phyloP scores from a whole-genome alignment of 2,797 vertebrate species.

The Sarcophilus harrisii region DNA sequence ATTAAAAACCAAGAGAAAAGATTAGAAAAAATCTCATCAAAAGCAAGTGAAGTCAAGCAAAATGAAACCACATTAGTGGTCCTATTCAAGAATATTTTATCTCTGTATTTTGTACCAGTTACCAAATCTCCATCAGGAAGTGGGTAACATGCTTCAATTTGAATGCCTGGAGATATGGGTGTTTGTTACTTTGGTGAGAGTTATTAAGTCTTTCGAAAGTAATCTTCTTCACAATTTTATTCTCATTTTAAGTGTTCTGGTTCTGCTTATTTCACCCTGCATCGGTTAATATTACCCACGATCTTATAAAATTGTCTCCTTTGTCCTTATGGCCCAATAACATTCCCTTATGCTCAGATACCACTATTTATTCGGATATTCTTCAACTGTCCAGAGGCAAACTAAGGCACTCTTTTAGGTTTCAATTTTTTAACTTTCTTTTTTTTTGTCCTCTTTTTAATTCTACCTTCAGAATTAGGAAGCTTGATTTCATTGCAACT shows the following conservation, averaged over 20 bases:
- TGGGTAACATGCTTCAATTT: background rate
- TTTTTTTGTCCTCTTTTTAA: background rate
- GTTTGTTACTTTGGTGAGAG: background rate
- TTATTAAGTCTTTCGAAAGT: background rate
- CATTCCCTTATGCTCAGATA: background rate
- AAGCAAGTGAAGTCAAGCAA: background rate
- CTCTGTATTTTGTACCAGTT: background rate
- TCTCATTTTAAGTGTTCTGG: background rate
- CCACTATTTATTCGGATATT: background rate
- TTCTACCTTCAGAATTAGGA: background rate
- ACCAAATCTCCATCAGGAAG: background rate
- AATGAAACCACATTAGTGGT: background rate
- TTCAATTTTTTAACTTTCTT: background rate
- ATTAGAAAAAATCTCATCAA: background rate
- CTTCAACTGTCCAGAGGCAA: background rate
- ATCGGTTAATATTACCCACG: background rate
- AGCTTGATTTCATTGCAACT: background rate
- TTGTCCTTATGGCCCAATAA: background rate
- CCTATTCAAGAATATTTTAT: background rate
- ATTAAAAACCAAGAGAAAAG: background rate
- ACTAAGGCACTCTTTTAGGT: background rate
- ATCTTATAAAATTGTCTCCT: background rate
- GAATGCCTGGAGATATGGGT: background rate
- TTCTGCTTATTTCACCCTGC: background rate
- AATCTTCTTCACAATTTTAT: background rate